Base-by-base conservation (phyloP, 2,113 vertebrate genomes). In the Chelonoidis abingdonii region DNA sequence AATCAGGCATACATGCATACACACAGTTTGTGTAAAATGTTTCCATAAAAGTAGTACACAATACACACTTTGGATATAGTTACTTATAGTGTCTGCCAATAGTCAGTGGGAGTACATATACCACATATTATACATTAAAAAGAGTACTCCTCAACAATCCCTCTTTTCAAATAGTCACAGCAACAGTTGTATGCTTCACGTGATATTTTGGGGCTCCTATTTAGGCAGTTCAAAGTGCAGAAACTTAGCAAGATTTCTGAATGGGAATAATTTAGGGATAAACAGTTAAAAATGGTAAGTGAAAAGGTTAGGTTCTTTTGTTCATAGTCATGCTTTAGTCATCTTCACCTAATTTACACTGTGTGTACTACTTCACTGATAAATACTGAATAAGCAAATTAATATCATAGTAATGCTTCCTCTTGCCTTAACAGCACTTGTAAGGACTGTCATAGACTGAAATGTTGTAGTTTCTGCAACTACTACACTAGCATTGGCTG, bases 401-500 rank as follows among this genome's bases (percentile, higher is more conserved):
- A 69, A n/a, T 21, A 8, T 72, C n/a, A 38, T 8, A 38, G 19
- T 47, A 49, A 12, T 44, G 13, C 88, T 91, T 92, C 29, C 88
- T 4, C n/a, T 84, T 56, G 9, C 83, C 76, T 76, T 76, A 44
- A 76, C 12, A 78, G 31, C 56, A 21, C 5, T 50, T 72, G 1
- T 1, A 89, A 85, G 50, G 89, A 81, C 82, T 31, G 31, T 54
- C 31, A 90, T 21, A 88, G 5, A 44, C 47, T 89, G 44, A 72
- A 38, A 87, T 89, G 82, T 75, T 86, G 47, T 49, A 94, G 83
- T 50, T 69, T 44, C 93, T 84, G 92, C 93, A 90, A n/a, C 2
- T n/a, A 57, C 44, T 79, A 24, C 8, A 19, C 49, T 47, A 85
- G 88, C 88, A 54, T 29, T 87, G 72, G 31, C n/a, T 9, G n/a